Evolutionary conservation across 2,797 vertebrate genomes (phyloP).

Genomic region (Tamandua tetradactyla): DNA sequence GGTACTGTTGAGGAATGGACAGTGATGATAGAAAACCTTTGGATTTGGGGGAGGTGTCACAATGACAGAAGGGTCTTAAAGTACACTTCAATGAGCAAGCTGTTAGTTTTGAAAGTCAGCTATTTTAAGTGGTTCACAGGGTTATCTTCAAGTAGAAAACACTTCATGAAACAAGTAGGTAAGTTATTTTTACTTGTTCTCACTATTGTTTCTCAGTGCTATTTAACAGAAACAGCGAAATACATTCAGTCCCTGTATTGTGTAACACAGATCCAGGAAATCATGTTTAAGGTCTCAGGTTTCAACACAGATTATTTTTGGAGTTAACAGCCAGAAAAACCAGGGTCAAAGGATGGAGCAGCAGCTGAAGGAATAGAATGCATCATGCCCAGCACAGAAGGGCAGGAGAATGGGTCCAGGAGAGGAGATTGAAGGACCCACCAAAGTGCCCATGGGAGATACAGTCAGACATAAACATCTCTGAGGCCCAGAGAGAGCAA

Average conservation of each 20-base stretch:
- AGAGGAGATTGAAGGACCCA: background rate
- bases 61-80: no score
- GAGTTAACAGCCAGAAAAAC: background rate
- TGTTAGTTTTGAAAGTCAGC: no score
- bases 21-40: background rate
- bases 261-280: background rate
- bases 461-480: background rate
- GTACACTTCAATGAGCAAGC: no score
- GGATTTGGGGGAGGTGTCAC: background rate
- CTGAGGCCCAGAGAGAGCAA: background rate
- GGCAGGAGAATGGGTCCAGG: background rate
- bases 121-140: background rate
- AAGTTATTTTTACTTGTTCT: conserved; percentile 46
- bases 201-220: background rate
- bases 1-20: background rate
- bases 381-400: background rate
- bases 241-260: background rate
- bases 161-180: conserved; percentile 8
- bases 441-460: background rate
- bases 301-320: background rate
- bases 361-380: background rate
- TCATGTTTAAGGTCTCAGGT: background rate
- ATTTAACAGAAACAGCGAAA: background rate
- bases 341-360: background rate
- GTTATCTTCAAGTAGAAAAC: background rate